Conservation (phyloP, 1,140 invertebrate genomes). For the Drosophila kanapiae region DNA sequence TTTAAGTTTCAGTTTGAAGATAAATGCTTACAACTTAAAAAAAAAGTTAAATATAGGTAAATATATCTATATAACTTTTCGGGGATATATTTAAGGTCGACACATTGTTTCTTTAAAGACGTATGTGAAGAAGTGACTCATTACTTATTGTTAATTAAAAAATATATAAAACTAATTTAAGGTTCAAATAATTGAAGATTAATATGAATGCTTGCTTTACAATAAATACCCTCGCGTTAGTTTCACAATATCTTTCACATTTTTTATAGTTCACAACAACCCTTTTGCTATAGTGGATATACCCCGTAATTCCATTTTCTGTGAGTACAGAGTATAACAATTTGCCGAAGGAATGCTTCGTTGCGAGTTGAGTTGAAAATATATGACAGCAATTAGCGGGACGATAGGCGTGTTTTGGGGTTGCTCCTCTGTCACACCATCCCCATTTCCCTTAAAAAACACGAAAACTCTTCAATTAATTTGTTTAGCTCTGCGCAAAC, state of each 20-base stretch:
- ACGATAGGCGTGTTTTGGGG: slow-evolving; percentile 52
- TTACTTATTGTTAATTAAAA: too few relatives aligned
- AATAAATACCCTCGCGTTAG: neutral
- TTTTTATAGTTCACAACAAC: neutral
- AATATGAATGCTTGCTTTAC: too few relatives aligned
- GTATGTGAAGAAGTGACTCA: too few relatives aligned
- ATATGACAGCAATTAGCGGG: slow-evolving; percentile 78
- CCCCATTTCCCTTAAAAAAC: slow-evolving; percentile 6
- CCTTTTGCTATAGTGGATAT: slow-evolving; percentile 20
- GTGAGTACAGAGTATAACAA: slow-evolving; percentile 18
- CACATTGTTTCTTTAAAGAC: neutral
- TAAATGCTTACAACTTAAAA: neutral
- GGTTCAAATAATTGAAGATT: neutral
- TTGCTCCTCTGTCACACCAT: slow-evolving; percentile 17
- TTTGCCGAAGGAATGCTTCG: slow-evolving; percentile 46
- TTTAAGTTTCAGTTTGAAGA: neutral
- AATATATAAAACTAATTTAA: too few relatives aligned
- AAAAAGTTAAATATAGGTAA: neutral
- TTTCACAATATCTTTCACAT: too few relatives aligned
- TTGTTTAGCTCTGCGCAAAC: slow-evolving; percentile 66
- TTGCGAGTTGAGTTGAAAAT: slow-evolving; percentile 59
- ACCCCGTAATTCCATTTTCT: slow-evolving; percentile 39
- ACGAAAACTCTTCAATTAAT: slow-evolving; percentile 75
- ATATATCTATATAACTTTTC: neutral
- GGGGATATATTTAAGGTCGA: neutral